Evolutionary conservation across 1,140 invertebrate species (phyloP).

Genomic region (Drosophila neocordata): DNA sequence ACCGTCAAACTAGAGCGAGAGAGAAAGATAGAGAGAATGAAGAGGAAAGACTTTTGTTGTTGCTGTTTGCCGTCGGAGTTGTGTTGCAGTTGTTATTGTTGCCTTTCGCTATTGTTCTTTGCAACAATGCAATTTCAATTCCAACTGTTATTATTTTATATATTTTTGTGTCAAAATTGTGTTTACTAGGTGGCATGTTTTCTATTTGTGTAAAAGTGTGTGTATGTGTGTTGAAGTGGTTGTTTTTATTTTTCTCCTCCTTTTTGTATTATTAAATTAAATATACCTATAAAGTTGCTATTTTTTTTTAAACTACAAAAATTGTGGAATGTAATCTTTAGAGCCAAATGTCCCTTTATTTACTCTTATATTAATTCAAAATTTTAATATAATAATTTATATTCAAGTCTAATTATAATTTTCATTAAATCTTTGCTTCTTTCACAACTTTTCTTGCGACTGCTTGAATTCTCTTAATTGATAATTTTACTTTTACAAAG

Average conservation of each 20-base stretch:
- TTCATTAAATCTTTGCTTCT: too few species aligned
- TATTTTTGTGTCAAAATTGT: conserved; percentile 15
- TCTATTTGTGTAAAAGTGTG: neutral
- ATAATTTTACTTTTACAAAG: too few species aligned
- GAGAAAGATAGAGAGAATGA: too few species aligned
- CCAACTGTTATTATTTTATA: conserved; percentile 44
- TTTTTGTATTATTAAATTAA: neutral
- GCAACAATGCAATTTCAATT: conserved; percentile 48
- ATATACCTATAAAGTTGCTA: neutral
- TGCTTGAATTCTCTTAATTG: too few species aligned
- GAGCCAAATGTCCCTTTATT: too few species aligned
- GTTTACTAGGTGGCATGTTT: neutral
- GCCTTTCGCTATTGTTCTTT: conserved; percentile 29
- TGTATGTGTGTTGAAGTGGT: neutral
- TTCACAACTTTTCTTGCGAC: too few species aligned
- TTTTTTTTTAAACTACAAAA: too few species aligned
- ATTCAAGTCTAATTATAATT: too few species aligned
- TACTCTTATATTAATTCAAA: too few species aligned
- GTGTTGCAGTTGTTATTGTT: conserved; percentile 22
- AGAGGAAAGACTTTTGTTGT: conserved; percentile 1
- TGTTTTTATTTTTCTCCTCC: neutral
- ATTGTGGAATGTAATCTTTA: too few species aligned
- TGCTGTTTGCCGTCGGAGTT: neutral
- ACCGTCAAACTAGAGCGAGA: conserved; percentile 27
- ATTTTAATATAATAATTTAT: too few species aligned